phyloP scores from a whole-genome alignment of 2,888 invertebrate genomes.

The Linhomoeus sp. region DNA sequence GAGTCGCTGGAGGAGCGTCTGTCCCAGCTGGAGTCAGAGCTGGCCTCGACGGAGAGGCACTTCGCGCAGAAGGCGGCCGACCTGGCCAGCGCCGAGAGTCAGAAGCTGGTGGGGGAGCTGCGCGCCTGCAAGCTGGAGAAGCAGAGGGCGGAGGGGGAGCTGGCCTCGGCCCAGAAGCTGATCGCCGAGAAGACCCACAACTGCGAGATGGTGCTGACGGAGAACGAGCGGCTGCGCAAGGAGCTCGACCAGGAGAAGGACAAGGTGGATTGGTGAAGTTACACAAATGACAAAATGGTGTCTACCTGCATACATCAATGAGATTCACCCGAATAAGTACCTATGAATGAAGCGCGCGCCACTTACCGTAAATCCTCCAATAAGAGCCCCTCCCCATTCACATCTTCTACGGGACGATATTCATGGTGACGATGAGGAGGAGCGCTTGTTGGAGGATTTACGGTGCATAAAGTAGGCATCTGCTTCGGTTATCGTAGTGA shows the following conservation, averaged over 20 bases:
- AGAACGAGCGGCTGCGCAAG: neutral
- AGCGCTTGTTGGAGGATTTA: too few relatives aligned
- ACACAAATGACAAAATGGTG: too few relatives aligned
- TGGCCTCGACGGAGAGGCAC: neutral
- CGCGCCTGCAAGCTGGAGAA: conserved; percentile 3
- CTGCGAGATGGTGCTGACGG: neutral
- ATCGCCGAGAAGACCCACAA: neutral
- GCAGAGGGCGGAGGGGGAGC: neutral
- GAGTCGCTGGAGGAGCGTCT: neutral
- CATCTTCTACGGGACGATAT: too few relatives aligned
- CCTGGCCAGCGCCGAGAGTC: conserved; percentile 8
- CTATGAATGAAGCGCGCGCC: too few relatives aligned
- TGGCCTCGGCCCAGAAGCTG: neutral
- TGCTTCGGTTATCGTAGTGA: too few relatives aligned
- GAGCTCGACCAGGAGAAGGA: neutral
- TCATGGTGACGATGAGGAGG: too few relatives aligned
- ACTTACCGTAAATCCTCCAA: too few relatives aligned
- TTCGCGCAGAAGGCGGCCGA: conserved; percentile 5
- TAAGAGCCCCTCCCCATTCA: too few relatives aligned
- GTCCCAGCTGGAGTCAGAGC: conserved; percentile 1
- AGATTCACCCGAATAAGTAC: too few relatives aligned
- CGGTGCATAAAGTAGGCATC: too few relatives aligned
- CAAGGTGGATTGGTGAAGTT: too few relatives aligned
- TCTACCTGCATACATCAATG: neutral
- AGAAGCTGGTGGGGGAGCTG: conserved; percentile 11